A percentile compares a stretch with the other conserved stretches of the same genome.
Evolutionary conservation across 2,888 invertebrate species (phyloP).

Genomic region (Daptonema setosum): DNA sequence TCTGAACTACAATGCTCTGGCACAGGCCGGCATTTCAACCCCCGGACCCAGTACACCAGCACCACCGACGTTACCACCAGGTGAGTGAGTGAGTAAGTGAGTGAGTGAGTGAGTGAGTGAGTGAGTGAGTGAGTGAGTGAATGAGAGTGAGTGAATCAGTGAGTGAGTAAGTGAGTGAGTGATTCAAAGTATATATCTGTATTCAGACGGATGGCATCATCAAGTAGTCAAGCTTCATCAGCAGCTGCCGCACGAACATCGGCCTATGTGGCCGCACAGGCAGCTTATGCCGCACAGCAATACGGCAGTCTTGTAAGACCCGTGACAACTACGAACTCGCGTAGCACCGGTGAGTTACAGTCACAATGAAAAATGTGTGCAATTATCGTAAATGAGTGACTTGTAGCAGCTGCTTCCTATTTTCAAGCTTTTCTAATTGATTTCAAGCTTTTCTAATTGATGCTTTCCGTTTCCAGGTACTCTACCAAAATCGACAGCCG

Average conservation of each 20-base stretch:
- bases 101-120: no score
- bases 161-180: no score
- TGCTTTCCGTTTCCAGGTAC: not conserved
- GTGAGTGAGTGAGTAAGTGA: no score
- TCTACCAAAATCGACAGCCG: constrained; percentile 1
- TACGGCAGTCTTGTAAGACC: constrained; percentile 13
- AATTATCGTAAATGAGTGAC: no score
- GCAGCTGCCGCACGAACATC: constrained; percentile 15
- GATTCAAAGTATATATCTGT: no score
- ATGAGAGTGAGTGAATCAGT: no score
- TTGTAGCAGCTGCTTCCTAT: no score
- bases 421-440: no score
- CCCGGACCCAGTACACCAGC: not conserved
- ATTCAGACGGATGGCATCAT: no score
- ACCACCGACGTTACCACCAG: constrained; percentile 14
- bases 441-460: no score
- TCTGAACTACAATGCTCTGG: constrained; percentile 7
- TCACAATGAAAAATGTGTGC: no score
- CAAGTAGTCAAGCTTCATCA: not conserved
- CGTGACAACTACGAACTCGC: not conserved
- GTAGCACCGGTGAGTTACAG: not conserved
- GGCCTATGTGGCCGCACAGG: constrained; percentile 19
- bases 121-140: no score
- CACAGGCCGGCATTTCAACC: not conserved
- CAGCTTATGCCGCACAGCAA: constrained; percentile 9